Evolutionary conservation across 1,140 invertebrate genomes (phyloP).

Genomic region (Diorhabda elongata): DNA sequence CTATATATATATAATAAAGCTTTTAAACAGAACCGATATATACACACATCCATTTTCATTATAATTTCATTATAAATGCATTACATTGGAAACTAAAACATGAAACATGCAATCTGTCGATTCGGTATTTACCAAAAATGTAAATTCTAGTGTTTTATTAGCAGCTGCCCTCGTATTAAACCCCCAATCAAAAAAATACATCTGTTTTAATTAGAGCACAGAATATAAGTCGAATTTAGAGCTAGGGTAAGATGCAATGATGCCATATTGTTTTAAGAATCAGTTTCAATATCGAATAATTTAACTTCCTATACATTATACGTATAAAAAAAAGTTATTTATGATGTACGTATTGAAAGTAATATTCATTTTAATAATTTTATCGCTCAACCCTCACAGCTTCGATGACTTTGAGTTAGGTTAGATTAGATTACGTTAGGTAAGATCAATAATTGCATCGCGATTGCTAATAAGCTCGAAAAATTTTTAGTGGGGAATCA

Average conservation of each 20-base stretch:
- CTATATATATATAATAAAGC: background rate
- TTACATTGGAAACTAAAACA: slow-evolving; percentile 26
- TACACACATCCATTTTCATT: slow-evolving; percentile 19
- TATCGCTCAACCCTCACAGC: too few species aligned
- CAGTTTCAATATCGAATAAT: too few species aligned
- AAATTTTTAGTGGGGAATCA: too few species aligned
- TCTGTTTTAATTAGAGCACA: slow-evolving; percentile 19
- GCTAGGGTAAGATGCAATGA: slow-evolving; percentile 9
- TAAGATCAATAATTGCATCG: too few species aligned
- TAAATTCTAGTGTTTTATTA: slow-evolving; percentile 11
- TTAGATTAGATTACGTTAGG: too few species aligned
- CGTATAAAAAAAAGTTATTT: too few species aligned
- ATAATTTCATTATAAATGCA: slow-evolving; percentile 31
- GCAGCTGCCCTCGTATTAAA: slow-evolving; percentile 9
- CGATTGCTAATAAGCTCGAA: too few species aligned
- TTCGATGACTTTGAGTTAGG: too few species aligned
- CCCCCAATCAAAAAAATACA: slow-evolving; percentile 18
- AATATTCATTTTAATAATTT: too few species aligned
- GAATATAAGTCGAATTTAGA: background rate
- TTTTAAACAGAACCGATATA: background rate
- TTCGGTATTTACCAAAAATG: slow-evolving; percentile 20
- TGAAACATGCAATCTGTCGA: slow-evolving; percentile 27
- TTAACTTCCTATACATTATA: too few species aligned
- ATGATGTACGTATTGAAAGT: too few species aligned
- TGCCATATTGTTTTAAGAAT: background rate